phyloP scores from a whole-genome alignment of 2,888 invertebrate genomes.

The Tetramorium bicarinatum region DNA sequence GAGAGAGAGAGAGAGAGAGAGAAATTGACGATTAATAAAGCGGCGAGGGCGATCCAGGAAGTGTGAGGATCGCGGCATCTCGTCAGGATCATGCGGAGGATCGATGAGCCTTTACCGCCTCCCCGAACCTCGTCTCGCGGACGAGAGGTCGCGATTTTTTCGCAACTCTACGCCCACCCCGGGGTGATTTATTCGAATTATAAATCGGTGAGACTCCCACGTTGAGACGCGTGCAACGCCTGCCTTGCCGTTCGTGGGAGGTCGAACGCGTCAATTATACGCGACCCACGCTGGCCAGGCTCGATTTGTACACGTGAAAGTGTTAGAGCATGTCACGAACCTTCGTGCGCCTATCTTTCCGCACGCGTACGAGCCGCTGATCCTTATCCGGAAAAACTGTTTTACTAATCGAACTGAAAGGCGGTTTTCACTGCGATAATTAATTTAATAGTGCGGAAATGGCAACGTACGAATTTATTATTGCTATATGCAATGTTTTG shows the following conservation, averaged over 20 bases:
- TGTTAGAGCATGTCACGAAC: conserved; percentile 48
- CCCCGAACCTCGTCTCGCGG: conserved; percentile 53
- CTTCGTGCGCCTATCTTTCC: conserved; percentile 15
- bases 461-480: not conserved
- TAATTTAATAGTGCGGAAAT: not conserved
- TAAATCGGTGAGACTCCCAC: conserved; percentile 76
- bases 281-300: conserved; percentile 74
- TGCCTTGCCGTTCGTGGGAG: conserved; percentile 56
- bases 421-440: not conserved
- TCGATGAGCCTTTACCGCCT: conserved; percentile 70
- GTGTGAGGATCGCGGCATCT: conserved; percentile 56
- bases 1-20: not conserved
- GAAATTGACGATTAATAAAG: conserved; percentile 60
- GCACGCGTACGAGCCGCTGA: conserved; percentile 27
- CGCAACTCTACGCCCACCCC: conserved; percentile 72
- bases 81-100: conserved; percentile 69
- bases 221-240: conserved; percentile 54
- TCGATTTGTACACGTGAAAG: conserved; percentile 44
- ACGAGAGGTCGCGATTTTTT: conserved; percentile 60
- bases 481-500: not conserved
- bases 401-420: conserved; percentile 26
- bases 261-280: conserved; percentile 78
- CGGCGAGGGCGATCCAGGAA: conserved; percentile 76
- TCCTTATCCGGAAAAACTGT: conserved; percentile 28
- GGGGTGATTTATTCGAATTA: conserved; percentile 79